Base-by-base conservation (phyloP, 2,113 vertebrate species). In the Pollachius pollachius region DNA sequence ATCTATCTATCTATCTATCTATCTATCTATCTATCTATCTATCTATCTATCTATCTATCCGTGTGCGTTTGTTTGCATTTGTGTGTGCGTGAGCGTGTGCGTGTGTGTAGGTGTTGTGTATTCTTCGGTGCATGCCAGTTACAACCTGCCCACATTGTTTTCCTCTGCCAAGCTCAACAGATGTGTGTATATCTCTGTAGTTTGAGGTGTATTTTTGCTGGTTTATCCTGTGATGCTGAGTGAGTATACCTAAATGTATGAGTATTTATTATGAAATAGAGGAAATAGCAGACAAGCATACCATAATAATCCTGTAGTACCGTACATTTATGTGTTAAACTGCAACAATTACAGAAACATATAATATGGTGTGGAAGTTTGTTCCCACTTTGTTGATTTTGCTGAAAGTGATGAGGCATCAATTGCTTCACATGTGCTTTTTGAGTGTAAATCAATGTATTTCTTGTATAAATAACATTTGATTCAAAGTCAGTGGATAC, bases 81-180 rank as follows among this genome's bases (percentile, higher is more conserved):
- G 65, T 59, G 48, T 58, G 66, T 34, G 34, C 11, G 62, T 65
- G 65, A 52, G 30, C 23, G 59, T 65, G 30, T 41, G 6, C 9
- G 37, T 48, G 41, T 48, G 41, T 48, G 41, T 30, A 30, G 30
- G 30, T 48, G 4, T 4, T 68, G 21, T 58, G 23, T 59, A 27
- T 58, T 12, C 34, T 13, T 59, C 21, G 27, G 54, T 30, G 64
- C 7, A 15, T 64, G 48, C 16, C 27, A 9, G 41, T 62, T 8
- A 23, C 68, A 69, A 13, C 37, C 61, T 62, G 52, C 68, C 68
- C 48, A 70, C 68, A 63, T 11, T 18, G 41, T 70, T 62, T 69
- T 52, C 30, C 68, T 34, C 11, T 41, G 58, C 25, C 62, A 72
- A 76, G 81, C 85, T 86, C 64, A 65, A 34, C 86, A 87, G 84